Evolutionary conservation across 2,888 invertebrate genomes (phyloP), one percentile per base, ranked within the genome.

Genomic region (Trachelus stipa): DNA sequence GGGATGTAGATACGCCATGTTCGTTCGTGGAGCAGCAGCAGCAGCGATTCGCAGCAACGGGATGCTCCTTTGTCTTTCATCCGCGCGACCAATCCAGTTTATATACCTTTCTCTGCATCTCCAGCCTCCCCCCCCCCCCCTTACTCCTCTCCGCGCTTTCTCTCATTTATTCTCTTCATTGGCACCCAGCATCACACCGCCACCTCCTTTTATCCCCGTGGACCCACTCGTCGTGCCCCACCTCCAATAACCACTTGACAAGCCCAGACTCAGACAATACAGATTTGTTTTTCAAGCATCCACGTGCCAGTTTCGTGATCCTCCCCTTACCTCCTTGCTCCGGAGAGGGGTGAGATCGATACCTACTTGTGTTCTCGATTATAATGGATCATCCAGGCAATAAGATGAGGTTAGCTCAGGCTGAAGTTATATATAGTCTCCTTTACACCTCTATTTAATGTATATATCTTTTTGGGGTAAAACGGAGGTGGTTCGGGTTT

Each of bases 1-100:
- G 79, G 79, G 90, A 90, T 90, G 90, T 88, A 90, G 91, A 91
- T 91, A 91, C 87, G 90, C 88, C 91, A 91, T 90, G 91, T 89
- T 88, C 86, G 56, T 56, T 56, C 56, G 56, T 56, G 56, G 23
- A 56, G 56, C 15, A 56, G 56, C 12, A 37, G 83, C 82, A 81
- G 86, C 81, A 85, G 87, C 89, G 90, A 89, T 90, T 90, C 88
- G 88, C 85, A 23, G 56, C 9, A 87, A 87, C 89, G 88, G 89
- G 87, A 89, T 89, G 89, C 87, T 88, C 89, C 86, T 88, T 90
- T 91, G 90, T 91, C 90, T 90, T 88, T 87, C 85, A 84, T 83
- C 83, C 85, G 85, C 87, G 88, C 83, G 78, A 15, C 69, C 76
- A 76, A 74, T 71, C 76, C 77, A 69, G 75, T 76, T 78, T 75